Evolutionary conservation across 2,113 vertebrate genomes (phyloP).

Genomic region (Dasyprocta punctata): DNA sequence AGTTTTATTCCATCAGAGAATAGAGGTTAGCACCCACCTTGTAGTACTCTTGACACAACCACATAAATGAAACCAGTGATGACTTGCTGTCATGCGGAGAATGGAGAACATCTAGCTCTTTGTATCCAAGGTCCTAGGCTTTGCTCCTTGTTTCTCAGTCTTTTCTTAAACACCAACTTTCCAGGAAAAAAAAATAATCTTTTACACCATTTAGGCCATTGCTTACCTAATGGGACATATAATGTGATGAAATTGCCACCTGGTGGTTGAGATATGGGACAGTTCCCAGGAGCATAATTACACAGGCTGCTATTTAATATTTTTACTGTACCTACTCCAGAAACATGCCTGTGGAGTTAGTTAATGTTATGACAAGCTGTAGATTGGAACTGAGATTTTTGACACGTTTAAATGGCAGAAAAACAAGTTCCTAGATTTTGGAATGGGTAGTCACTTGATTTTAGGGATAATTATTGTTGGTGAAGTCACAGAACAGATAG

Average conservation of each 20-base stretch:
- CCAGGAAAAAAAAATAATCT: constrained; percentile 74
- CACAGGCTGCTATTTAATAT: constrained; percentile 81
- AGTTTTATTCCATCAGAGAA: background rate
- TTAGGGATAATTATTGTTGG: constrained; percentile 53
- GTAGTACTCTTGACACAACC: background rate
- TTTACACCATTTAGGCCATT: constrained; percentile 84
- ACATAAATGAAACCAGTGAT: constrained; percentile 23
- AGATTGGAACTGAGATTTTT: constrained; percentile 77
- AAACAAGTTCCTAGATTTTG: constrained; percentile 52
- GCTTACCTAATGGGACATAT: constrained; percentile 89
- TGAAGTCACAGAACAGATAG: background rate
- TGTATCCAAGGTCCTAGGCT: background rate
- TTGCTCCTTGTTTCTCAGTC: constrained; percentile 45
- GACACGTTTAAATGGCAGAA: constrained; percentile 66
- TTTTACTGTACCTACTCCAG: constrained; percentile 68
- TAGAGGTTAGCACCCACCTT: background rate
- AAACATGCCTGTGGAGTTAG: constrained; percentile 78
- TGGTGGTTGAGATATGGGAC: constrained; percentile 83
- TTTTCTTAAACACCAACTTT: constrained; percentile 57
- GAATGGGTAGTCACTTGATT: constrained; percentile 46
- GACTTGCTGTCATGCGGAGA: background rate
- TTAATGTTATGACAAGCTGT: constrained; percentile 74
- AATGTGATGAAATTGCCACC: constrained; percentile 89
- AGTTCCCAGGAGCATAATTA: constrained; percentile 84
- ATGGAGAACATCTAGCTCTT: background rate